A percentile compares a stretch with the other conserved stretches of the same genome.
Evolutionary conservation across 1,140 invertebrate genomes (phyloP).

Genomic region (Caenorhabditis briggsae): DNA sequence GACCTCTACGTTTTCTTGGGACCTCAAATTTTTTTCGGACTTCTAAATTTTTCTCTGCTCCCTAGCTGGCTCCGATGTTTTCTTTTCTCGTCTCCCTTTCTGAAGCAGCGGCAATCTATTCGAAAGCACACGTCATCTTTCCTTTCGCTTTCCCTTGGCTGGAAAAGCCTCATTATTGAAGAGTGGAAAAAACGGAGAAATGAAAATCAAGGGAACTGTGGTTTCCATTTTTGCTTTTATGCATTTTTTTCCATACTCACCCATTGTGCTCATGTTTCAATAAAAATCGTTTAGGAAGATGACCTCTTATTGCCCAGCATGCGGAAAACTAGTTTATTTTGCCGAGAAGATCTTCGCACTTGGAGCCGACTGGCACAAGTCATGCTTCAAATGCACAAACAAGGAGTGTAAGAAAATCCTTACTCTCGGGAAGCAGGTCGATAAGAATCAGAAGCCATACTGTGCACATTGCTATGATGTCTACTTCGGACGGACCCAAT

Average conservation of each 20-base stretch:
- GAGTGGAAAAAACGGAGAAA: background rate
- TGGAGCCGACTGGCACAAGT: background rate
- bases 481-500: background rate
- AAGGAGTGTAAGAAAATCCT: background rate
- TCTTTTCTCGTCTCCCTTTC: background rate
- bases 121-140: conserved; percentile 36
- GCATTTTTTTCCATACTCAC: background rate
- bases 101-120: background rate
- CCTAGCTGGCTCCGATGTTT: conserved; percentile 22
- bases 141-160: background rate
- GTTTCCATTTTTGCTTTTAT: background rate
- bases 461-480: background rate
- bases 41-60: conserved; percentile 40
- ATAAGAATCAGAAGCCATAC: background rate
- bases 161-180: background rate
- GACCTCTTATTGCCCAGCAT: background rate
- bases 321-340: background rate
- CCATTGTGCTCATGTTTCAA: background rate
- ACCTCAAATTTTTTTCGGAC: too few relatives aligned
- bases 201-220: background rate
- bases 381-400: background rate
- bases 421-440: background rate
- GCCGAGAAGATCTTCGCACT: background rate
- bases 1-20: too few relatives aligned
- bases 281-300: background rate